Percentiles rank a stretch among this genome's conserved stretches.
Conservation (phyloP, 1,140 invertebrate species). For the Kradibia gibbosae region DNA sequence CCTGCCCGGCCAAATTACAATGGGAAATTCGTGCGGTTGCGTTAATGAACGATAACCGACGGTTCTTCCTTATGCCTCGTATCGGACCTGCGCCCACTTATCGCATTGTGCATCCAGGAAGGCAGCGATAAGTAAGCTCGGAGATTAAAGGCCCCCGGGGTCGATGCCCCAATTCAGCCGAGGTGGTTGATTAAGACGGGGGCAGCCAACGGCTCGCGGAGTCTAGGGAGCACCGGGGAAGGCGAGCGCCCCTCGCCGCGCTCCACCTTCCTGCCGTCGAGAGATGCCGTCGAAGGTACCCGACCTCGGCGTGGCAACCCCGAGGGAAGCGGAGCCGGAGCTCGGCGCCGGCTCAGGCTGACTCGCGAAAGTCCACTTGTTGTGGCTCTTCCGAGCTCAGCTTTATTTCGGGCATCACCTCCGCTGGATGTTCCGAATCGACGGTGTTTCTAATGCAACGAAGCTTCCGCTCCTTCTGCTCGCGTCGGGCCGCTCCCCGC, state of each 20-base stretch:
- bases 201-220: no score
- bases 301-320: no score
- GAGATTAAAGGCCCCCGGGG: constrained; percentile 12
- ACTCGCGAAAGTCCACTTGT: constrained; percentile 57
- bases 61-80: not conserved
- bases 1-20: not conserved
- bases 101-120: not conserved
- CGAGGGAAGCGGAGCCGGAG: no score
- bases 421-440: constrained; percentile 33
- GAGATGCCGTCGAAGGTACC: no score
- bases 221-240: no score
- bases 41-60: not conserved
- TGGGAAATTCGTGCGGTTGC: not conserved
- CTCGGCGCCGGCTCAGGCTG: no score
- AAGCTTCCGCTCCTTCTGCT: no score
- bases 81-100: not conserved
- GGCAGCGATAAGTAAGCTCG: not conserved
- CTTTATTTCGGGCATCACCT: constrained; percentile 51
- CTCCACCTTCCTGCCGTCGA: no score
- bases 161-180: not conserved
- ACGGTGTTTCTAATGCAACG: not conserved
- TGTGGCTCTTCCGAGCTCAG: constrained; percentile 41
- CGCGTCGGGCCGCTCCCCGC: no score
- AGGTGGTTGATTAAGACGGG: not conserved
- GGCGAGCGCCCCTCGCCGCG: no score